Evolutionary conservation across 2,797 vertebrate species (phyloP).

Genomic region (Danio aesculapii): DNA sequence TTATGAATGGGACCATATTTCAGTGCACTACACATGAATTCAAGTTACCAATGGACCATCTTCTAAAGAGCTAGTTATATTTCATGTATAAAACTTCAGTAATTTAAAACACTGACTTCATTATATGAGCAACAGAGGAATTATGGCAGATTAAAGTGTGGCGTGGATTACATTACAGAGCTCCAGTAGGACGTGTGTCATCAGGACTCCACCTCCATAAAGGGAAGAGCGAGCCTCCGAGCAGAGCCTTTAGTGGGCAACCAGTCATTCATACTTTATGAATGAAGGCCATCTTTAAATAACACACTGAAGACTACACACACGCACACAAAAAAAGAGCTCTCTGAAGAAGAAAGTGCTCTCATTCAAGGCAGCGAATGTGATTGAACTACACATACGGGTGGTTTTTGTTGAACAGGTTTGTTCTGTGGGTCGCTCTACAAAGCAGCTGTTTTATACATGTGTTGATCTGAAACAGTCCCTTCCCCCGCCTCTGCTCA

Average conservation of each 20-base stretch:
- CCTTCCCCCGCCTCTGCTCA: neutral
- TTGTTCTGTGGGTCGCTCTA: conserved; percentile 4
- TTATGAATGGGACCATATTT: too few relatives aligned
- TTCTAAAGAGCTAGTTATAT: neutral
- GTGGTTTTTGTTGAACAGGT: neutral
- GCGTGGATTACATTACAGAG: conserved; percentile 15
- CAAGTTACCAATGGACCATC: too few relatives aligned
- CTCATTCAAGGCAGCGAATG: fast-evolving
- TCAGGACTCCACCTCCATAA: conserved; percentile 13
- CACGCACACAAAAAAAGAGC: too few relatives aligned
- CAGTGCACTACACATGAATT: too few relatives aligned
- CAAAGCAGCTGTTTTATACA: conserved; percentile 50
- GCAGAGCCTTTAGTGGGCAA: conserved; percentile 12
- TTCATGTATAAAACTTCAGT: too few relatives aligned
- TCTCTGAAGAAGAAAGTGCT: neutral
- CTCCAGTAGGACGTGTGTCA: neutral
- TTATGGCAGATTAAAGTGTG: neutral
- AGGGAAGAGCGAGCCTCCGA: neutral
- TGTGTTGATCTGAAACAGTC: conserved; percentile 34
- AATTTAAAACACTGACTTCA: neutral
- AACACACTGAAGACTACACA: neutral
- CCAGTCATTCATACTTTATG: conserved; percentile 2
- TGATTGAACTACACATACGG: neutral
- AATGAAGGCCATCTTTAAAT: conserved; percentile 1
- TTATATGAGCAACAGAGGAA: neutral